These are phyloP conservation scores for Microdon myrmicae DNA, from an alignment of 2,888 invertebrate genomes.

Conservation along the genomic window DNA sequence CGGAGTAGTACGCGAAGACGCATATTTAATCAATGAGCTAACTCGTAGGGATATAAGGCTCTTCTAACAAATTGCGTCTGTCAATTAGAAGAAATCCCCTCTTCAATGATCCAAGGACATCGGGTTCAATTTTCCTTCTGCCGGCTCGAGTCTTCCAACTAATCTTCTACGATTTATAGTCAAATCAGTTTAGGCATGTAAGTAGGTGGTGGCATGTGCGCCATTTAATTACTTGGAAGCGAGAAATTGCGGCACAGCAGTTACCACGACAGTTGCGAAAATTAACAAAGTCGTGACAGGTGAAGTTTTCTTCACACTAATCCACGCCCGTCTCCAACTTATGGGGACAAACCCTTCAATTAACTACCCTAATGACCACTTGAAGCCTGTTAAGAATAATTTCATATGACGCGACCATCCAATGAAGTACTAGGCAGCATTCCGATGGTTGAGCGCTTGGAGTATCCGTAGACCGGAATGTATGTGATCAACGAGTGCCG, in stretches of 20 bases:
- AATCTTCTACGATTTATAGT: conserved; percentile 20
- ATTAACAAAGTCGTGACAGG: too few relatives aligned
- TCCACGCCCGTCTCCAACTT: conserved; percentile 3
- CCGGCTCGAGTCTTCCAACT: conserved; percentile 13
- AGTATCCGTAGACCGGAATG: too few relatives aligned
- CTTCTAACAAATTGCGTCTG: conserved; percentile 38
- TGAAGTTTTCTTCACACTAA: too few relatives aligned
- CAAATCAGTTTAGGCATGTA: conserved; percentile 14
- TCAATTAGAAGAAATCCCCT: conserved; percentile 32
- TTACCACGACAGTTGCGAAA: too few relatives aligned
- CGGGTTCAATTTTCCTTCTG: not conserved
- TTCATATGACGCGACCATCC: conserved; percentile 43
- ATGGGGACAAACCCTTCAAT: conserved; percentile 42
- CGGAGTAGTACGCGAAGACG: not conserved
- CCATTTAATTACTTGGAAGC: conserved; percentile 31
- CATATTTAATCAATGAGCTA: conserved; percentile 23
- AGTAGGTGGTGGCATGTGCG: conserved; percentile 40
- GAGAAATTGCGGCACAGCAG: conserved; percentile 2
- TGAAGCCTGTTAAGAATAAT: conserved; percentile 47
- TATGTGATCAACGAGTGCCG: not conserved
- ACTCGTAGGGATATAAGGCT: conserved; percentile 10
- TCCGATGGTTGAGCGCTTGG: not conserved
- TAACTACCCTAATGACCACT: conserved; percentile 49
- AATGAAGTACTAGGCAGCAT: conserved; percentile 29
- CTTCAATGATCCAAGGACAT: conserved; percentile 14